A percentile compares a stretch with the other conserved stretches of the same genome.
Evolutionary conservation across 2,888 invertebrate species (phyloP).

Genomic region (Acrobasis consociella): DNA sequence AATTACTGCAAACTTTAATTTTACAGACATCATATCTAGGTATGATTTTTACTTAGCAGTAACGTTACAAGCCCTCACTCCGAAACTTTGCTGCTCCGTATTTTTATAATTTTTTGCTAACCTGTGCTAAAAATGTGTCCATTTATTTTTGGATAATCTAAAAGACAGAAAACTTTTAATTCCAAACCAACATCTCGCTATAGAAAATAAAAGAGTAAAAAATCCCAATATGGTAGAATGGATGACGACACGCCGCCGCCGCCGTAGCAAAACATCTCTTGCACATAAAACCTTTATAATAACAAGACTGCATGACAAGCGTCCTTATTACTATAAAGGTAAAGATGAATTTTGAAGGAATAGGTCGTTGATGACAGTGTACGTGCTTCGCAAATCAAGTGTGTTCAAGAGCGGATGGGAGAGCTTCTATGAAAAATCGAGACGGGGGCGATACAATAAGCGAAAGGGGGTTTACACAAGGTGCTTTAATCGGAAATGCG

Average conservation of each 20-base stretch:
- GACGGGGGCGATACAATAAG: slow-evolving; percentile 75
- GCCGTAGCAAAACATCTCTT: slow-evolving; percentile 73
- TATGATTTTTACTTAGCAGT: too few relatives aligned
- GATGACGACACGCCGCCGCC: slow-evolving; percentile 54
- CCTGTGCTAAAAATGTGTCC: too few relatives aligned
- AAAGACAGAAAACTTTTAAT: too few relatives aligned
- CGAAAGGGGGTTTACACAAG: slow-evolving; percentile 61
- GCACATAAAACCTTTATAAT: slow-evolving; percentile 51
- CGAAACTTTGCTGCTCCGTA: too few relatives aligned
- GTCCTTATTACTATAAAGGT: slow-evolving; percentile 42
- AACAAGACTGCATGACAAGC: slow-evolving; percentile 7
- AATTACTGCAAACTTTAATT: too few relatives aligned
- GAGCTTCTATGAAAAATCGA: slow-evolving; percentile 78
- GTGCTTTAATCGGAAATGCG: slow-evolving; percentile 76
- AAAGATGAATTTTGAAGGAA: slow-evolving; percentile 53
- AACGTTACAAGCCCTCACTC: too few relatives aligned
- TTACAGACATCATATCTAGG: too few relatives aligned
- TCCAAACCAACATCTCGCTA: too few relatives aligned
- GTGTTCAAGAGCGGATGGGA: slow-evolving; percentile 75
- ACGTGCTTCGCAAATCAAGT: slow-evolving; percentile 81
- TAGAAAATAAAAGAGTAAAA: background rate
- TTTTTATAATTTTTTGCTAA: too few relatives aligned
- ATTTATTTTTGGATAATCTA: too few relatives aligned
- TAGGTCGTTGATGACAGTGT: slow-evolving; percentile 43
- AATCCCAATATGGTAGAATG: slow-evolving; percentile 60